Percentiles rank a stretch among this genome's conserved stretches.
Conservation (phyloP, 2,797 vertebrate genomes). For the Helicolenus hilgendorfi region DNA sequence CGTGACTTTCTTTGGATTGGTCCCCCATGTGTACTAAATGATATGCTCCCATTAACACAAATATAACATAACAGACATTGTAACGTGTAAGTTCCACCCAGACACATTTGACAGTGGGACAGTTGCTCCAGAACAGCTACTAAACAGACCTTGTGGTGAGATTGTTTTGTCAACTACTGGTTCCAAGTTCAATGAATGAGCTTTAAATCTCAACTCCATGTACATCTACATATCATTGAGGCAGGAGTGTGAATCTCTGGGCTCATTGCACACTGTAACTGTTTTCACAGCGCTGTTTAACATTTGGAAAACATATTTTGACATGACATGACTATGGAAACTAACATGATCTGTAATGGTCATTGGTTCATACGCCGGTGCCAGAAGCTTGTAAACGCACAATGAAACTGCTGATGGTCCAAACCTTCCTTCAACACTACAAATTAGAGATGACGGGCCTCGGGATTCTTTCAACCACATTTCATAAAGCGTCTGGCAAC, state of each 20-base stretch:
- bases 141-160: not conserved
- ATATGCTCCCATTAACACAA: not conserved
- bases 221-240: not conserved
- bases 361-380: not conserved
- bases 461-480: slow-evolving; percentile 17
- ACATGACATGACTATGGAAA: slow-evolving; percentile 37
- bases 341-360: slow-evolving; percentile 13
- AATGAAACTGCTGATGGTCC: slow-evolving; percentile 32
- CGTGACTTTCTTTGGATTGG: not conserved
- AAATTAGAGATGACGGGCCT: slow-evolving; percentile 36
- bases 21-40: not conserved
- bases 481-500: slow-evolving; percentile 4
- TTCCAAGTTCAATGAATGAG: not conserved
- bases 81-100: not conserved
- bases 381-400: slow-evolving; percentile 24
- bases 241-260: not conserved
- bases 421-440: not conserved
- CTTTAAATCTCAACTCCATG: not conserved
- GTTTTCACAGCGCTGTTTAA: slow-evolving; percentile 16
- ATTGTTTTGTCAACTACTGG: not conserved
- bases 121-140: not conserved
- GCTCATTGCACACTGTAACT: not conserved
- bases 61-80: not conserved
- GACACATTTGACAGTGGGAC: not conserved
- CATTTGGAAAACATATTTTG: slow-evolving; percentile 19